Evolutionary conservation across 2,797 vertebrate species (phyloP), one percentile per base, ranked within the genome.

Genomic region (Acipenser ruthenus): DNA sequence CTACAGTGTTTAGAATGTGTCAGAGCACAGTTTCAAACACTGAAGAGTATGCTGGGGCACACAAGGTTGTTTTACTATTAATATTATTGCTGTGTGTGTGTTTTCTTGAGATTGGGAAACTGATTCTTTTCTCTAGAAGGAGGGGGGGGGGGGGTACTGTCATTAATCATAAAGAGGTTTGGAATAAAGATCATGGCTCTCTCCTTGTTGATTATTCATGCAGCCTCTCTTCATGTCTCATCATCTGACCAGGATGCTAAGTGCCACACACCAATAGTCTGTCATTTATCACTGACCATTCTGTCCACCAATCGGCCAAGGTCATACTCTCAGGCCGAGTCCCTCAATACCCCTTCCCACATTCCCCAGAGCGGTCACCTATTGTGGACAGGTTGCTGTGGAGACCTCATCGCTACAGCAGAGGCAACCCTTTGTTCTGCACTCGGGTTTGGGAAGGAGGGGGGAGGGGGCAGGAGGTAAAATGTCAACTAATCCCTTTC

Each of bases 261-360:
- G 48, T 52, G 55, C 49, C 56, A 59, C 47, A 37, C 48, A 53
- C 49, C 78, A 83, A 82, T 79, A 68, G 76, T 79, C 80, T 82
- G 84, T 89, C 86, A 90, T 91, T 87, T 90, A 89, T 92, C 89
- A 92, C 82, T 63, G 60, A 72, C 67, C 69, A 12, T 10, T 49
- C 69, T 72, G 75, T 78, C 71, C 53, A 10, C 71, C 66, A 70
- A 75, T 70, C 78, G 75, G 78, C 73, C 78, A 86, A 84, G 86
- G 87, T 89, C 86, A 85, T 77, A 74, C 73, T 75, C 71, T 72
- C 68, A 66, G 77, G 79, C 68, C 70, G 60, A 65, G 9, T 50
- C 70, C 67, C 62, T 52, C 59, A 62, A 13, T 49, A 63, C 68
- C 67, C 53, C 10, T 64, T 73, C 75, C 69, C 78, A 82, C 87